A percentile compares a stretch with the other conserved stretches of the same genome.
phyloP scores from a whole-genome alignment of 2,113 vertebrate species.

The Leucoraja erinaceus region DNA sequence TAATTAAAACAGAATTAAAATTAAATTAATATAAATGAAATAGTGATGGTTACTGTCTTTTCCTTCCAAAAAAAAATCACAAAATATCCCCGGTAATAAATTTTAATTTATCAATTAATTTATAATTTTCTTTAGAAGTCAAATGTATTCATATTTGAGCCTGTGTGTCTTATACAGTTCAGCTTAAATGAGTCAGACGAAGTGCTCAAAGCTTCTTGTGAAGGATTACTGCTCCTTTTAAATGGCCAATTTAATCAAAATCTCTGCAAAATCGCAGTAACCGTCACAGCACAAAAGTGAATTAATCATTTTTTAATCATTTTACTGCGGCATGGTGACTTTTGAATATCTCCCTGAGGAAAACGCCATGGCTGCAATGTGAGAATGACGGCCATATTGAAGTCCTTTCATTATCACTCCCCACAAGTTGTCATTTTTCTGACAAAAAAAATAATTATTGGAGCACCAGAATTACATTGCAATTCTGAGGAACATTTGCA shows the following conservation, averaged over 20 bases:
- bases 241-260: constrained; percentile 38
- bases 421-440: constrained; percentile 20
- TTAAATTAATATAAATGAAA: background rate
- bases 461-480: background rate
- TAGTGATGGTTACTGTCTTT: background rate
- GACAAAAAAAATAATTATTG: background rate
- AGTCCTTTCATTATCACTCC: constrained; percentile 16
- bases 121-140: background rate
- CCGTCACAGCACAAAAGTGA: constrained; percentile 35
- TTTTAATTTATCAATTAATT: constrained; percentile 22
- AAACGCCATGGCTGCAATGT: background rate
- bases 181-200: constrained; percentile 7
- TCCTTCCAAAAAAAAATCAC: background rate
- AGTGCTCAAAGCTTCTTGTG: constrained; percentile 19
- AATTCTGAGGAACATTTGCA: background rate
- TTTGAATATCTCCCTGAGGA: constrained; percentile 19
- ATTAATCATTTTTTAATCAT: constrained; percentile 30
- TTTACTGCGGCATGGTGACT: constrained; percentile 8
- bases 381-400: background rate
- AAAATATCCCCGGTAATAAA: background rate
- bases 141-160: constrained; percentile 23
- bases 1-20: background rate
- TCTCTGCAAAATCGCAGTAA: constrained; percentile 30
- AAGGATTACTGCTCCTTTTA: constrained; percentile 36
- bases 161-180: background rate